A percentile compares a stretch with the other conserved stretches of the same genome.
These are phyloP conservation scores for Athrips mouffetella DNA, from an alignment of 2,888 invertebrate species.

Conservation along the genomic window DNA sequence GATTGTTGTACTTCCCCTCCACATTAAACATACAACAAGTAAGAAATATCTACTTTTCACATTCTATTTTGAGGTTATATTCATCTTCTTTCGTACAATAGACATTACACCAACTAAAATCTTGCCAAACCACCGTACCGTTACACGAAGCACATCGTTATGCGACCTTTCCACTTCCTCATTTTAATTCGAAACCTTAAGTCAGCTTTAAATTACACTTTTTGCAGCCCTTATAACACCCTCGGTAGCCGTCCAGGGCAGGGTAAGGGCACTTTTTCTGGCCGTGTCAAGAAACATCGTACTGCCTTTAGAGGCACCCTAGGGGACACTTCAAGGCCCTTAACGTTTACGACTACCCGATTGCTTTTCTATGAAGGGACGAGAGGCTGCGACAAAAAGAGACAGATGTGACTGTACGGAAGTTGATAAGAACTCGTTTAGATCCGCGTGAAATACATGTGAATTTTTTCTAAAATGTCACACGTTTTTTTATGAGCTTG, in stretches of 20 bases:
- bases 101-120: no score
- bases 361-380: constrained; percentile 80
- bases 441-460: no score
- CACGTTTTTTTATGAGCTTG: no score
- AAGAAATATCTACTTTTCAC: no score
- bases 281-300: constrained; percentile 71
- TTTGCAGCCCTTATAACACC: constrained; percentile 72
- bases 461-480: no score
- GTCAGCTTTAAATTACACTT: constrained; percentile 77
- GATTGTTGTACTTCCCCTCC: no score
- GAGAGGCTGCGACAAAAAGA: constrained; percentile 62
- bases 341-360: constrained; percentile 82
- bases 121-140: no score
- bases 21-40: no score
- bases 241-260: constrained; percentile 58
- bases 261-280: constrained; percentile 65
- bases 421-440: constrained; percentile 54
- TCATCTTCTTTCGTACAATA: no score
- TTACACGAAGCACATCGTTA: no score
- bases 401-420: constrained; percentile 63
- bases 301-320: constrained; percentile 75
- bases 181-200: constrained; percentile 77
- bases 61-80: no score
- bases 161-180: no score
- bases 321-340: constrained; percentile 78